phyloP scores from a whole-genome alignment of 2,797 vertebrate species.

The Lindbergichthys nudifrons region DNA sequence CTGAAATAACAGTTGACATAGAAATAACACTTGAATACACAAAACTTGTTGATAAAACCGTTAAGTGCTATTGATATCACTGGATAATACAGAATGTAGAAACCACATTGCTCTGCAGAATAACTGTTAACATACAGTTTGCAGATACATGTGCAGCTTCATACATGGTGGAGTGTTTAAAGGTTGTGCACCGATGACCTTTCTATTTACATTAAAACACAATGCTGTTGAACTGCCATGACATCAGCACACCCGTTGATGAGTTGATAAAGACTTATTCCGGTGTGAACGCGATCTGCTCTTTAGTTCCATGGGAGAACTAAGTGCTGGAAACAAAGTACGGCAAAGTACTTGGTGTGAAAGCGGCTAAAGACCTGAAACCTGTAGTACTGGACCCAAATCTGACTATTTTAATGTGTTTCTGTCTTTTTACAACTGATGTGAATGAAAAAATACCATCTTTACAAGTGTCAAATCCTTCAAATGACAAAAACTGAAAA shows the following conservation, averaged over 20 bases:
- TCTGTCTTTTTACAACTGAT: slow-evolving; percentile 24
- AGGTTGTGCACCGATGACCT: slow-evolving; percentile 29
- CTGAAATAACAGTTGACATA: slow-evolving; percentile 40
- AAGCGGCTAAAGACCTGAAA: too few species aligned
- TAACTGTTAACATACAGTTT: slow-evolving; percentile 4
- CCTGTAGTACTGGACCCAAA: slow-evolving; percentile 18
- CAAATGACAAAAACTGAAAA: slow-evolving; percentile 59
- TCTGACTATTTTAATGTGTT: slow-evolving; percentile 1
- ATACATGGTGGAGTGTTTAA: slow-evolving; percentile 45
- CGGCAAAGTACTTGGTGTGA: too few species aligned
- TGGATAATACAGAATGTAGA: slow-evolving; percentile 62
- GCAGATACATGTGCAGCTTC: slow-evolving; percentile 33
- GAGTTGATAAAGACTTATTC: slow-evolving; percentile 14
- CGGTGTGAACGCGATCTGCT: too few species aligned
- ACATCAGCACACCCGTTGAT: slow-evolving; percentile 24
- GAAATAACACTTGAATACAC: slow-evolving; percentile 57
- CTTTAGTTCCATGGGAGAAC: too few species aligned
- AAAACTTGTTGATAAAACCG: slow-evolving; percentile 63
- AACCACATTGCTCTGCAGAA: slow-evolving; percentile 29
- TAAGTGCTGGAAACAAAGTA: too few species aligned
- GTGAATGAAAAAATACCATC: slow-evolving; percentile 29
- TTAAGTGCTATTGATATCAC: slow-evolving; percentile 67
- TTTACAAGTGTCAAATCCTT: slow-evolving; percentile 68
- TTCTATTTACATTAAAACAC: slow-evolving; percentile 68
- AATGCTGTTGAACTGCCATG: slow-evolving; percentile 43